Conservation (phyloP, 92 coral and sea anemone genomes). For the Muricea muricata region DNA sequence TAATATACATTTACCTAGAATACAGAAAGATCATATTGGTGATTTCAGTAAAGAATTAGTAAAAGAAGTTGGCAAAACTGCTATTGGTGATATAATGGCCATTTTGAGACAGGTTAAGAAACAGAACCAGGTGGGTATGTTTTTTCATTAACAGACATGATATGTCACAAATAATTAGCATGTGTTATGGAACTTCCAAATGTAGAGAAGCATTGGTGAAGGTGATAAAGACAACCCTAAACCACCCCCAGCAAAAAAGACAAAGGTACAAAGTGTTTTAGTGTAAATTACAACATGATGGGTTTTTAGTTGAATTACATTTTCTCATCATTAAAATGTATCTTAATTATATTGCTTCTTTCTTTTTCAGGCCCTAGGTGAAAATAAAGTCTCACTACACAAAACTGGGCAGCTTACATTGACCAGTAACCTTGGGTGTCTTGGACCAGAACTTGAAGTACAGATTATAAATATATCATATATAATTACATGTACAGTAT, state of each 20-base stretch:
- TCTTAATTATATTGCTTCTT: not conserved
- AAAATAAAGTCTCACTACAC: not conserved
- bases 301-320: not conserved
- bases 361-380: not conserved
- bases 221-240: not conserved
- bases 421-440: conserved; percentile 40
- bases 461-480: too few species aligned
- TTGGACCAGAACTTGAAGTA: conserved; percentile 60
- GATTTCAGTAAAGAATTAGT: conserved; percentile 51
- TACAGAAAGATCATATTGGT: conserved; percentile 53
- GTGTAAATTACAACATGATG: too few species aligned
- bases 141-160: not conserved
- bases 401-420: conserved; percentile 51
- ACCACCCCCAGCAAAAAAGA: not conserved
- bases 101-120: conserved; percentile 34
- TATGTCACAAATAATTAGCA: not conserved
- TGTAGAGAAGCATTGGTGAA: not conserved
- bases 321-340: conserved; percentile 1
- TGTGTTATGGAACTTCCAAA: not conserved
- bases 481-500: too few species aligned
- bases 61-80: conserved; percentile 62
- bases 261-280: not conserved
- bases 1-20: conserved; percentile 34
- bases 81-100: conserved; percentile 60
- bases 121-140: conserved; percentile 49